Base-by-base conservation (phyloP, 2,113 vertebrate species). In the Cariama cristata region DNA sequence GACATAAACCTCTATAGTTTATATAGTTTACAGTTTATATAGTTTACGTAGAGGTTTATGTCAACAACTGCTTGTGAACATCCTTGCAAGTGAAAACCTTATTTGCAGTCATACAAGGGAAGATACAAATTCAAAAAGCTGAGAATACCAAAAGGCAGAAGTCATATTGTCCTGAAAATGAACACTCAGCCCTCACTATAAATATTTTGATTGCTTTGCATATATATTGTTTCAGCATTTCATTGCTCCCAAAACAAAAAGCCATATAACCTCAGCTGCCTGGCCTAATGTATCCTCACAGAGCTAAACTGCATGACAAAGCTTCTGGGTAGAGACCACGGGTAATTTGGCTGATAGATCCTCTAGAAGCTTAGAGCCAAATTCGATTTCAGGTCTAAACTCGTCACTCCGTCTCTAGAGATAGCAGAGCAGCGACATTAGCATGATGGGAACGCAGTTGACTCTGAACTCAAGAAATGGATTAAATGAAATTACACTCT, bases 401-500 rank as follows among this genome's bases (percentile, higher is more conserved):
- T 66, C 38, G 1, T 92, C 93, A 38, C 53, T 62, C 58, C 0
- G 5, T 88, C 96, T 83, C 95, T 62, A 24, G 92, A 88, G 96
- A 73, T 4, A 68, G 88, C 85, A 83, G 63, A 88, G 79, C 92
- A 94, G 95, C 6, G 14, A 45, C 49, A 90, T 88, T 82, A 92
- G 90, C 93, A 86, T 55, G 67, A 93, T 60, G 88, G 81, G 88
- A 92, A 26, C 0, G 15, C 67, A 4, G 21, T 14, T 73, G 79
- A 88, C 69, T 93, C 93, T 75, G 80, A 90, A 90, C 82, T 86
- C 92, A 64, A 93, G 81, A 88, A 92, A 94, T 45, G 88, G 92
- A 79, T 93, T 86, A 96, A 94, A 93, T 88, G 79, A 90, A 95
- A 97, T 94, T 91, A 97, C 80, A 38, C 62, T 73, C 92, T 88